Evolutionary conservation across 1,140 invertebrate species (phyloP).

Genomic region (Hirudo medicinalis): DNA sequence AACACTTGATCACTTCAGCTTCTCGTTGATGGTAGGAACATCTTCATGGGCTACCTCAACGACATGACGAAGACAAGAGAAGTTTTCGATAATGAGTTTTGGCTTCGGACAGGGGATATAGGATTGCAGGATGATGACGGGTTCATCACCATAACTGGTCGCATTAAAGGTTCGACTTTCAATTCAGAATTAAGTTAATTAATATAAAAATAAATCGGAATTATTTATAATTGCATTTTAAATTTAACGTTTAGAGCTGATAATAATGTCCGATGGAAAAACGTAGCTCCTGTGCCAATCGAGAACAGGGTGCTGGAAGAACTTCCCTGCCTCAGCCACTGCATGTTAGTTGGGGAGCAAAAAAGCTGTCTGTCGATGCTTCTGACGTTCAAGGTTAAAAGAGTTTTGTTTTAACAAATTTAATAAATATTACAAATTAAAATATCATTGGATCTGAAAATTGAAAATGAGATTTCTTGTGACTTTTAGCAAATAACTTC

Average conservation of each 20-base stretch:
- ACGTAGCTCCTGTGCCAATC: slow-evolving; percentile 70
- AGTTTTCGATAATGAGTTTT: slow-evolving; percentile 57
- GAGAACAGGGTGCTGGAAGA: slow-evolving; percentile 65
- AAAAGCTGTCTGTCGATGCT: slow-evolving; percentile 70
- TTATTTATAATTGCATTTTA: too few species aligned
- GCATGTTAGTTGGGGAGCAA: slow-evolving; percentile 69
- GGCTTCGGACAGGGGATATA: slow-evolving; percentile 69
- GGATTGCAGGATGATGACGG: slow-evolving; percentile 60
- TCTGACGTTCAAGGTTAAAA: slow-evolving; percentile 61
- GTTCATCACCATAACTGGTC: slow-evolving; percentile 64
- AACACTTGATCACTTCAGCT: slow-evolving; percentile 39
- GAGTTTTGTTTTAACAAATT: not conserved
- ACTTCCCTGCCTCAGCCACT: slow-evolving; percentile 61
- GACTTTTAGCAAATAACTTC: too few species aligned
- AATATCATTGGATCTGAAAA: too few species aligned
- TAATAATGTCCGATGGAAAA: slow-evolving; percentile 88
- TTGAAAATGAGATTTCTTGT: not conserved
- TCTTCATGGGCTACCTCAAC: slow-evolving; percentile 80
- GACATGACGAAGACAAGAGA: slow-evolving; percentile 59
- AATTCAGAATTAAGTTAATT: too few species aligned
- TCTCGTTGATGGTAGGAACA: slow-evolving; percentile 58
- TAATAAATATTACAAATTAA: not conserved
- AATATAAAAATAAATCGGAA: too few species aligned
- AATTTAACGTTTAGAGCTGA: slow-evolving; percentile 48
- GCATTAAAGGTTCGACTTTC: slow-evolving; percentile 51